Base-by-base conservation (phyloP, 1,140 invertebrate species). In the Tetramorium parvispinum region DNA sequence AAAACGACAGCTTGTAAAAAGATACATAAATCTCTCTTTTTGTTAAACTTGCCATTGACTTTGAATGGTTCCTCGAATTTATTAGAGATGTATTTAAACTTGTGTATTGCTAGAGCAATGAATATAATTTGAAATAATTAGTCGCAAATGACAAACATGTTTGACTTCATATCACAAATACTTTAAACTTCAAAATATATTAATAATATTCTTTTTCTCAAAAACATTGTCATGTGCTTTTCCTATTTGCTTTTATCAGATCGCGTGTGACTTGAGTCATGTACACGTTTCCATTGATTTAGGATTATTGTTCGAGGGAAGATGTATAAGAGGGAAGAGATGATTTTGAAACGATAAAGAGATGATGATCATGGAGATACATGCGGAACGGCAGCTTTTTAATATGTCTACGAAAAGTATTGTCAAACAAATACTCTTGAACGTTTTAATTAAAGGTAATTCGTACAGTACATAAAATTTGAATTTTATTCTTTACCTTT, bases 391-490 rank as follows among this genome's bases (percentile, higher is more conserved):
- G 91, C 88, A 90, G 90, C 89, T 92, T 94, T 94, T 93, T 94
- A 93, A 83, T 92, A 92, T 92, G 91, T 88, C 89, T 92, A 93
- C 88, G 65, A 88, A 92, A 91, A 93, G 86, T 94, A 94, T 93
- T 94, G 93, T 94, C 92, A 94, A 76, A 92, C 83, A 88, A 94
- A 93, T 93, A 93, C 93, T 92, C 93, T 91, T 92, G 90, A 93
- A 92, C 92, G 91, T 94, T 93, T 93, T 91, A 94, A 94, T 93
- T 94, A 94, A 93, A 94, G 93, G 91, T 92, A 91, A 93, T 94
- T 94, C 92, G 78, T 93, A 94, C 88, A 88, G 75, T 91, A 89
- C 43, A 87, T 61, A 59, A 77, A 63, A 79, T 32, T 85, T 49
- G 46, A 53, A 24, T 87, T 46, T 73, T 63, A 46, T 85, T 88